phyloP scores from a whole-genome alignment of 2,888 invertebrate genomes.

The Hymenopus coronatus region DNA sequence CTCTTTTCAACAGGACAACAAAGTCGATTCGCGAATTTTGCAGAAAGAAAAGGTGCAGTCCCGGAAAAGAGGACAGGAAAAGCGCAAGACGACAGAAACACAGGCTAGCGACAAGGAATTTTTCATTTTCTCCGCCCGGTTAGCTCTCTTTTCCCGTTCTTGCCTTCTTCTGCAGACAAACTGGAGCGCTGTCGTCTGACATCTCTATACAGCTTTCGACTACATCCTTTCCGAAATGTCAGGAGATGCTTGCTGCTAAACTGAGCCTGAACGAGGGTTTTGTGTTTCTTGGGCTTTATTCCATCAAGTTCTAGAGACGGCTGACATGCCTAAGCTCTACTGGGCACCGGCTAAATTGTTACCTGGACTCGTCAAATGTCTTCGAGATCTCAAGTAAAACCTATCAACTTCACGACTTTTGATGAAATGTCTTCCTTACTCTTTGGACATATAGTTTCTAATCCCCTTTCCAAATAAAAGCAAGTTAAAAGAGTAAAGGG shows the following conservation, averaged over 20 bases:
- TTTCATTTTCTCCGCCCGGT: conserved; percentile 16
- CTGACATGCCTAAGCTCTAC: neutral
- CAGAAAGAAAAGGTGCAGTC: neutral
- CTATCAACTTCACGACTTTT: too few relatives aligned
- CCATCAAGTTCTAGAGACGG: neutral
- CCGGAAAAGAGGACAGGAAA: neutral
- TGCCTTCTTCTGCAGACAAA: neutral
- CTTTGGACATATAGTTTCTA: too few relatives aligned
- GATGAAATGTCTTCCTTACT: too few relatives aligned
- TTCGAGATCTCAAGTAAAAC: too few relatives aligned
- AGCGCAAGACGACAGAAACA: neutral
- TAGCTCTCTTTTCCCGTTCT: neutral
- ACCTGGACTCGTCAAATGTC: too few relatives aligned
- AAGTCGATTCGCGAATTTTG: neutral
- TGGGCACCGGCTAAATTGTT: too few relatives aligned
- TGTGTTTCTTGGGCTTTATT: neutral
- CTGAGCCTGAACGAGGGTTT: neutral
- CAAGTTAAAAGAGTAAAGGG: too few relatives aligned
- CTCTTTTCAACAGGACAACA: neutral
- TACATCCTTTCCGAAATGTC: neutral
- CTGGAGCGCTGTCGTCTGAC: neutral
- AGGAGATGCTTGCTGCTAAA: neutral
- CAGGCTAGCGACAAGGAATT: conserved; percentile 2
- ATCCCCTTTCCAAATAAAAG: too few relatives aligned
- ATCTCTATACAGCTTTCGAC: neutral